Evolutionary conservation across 2,888 invertebrate genomes (phyloP).

Genomic region (Diaphora mendica): DNA sequence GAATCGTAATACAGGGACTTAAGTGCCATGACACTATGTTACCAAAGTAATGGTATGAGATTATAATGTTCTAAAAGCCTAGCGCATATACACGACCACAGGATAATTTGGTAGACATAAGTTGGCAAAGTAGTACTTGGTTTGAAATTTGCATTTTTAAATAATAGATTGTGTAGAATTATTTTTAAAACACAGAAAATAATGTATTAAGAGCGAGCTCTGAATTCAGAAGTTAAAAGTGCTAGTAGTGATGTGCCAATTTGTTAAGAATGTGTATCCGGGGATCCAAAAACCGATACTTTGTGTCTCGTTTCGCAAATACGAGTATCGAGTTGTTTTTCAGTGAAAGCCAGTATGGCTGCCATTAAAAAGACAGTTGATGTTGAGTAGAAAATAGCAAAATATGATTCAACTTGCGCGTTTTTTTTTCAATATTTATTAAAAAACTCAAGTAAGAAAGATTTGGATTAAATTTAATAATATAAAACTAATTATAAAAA

Average conservation of each 20-base stretch:
- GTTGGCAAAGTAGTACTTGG: neutral
- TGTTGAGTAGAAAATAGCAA: neutral
- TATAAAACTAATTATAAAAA: neutral
- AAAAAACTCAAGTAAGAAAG: too few species aligned
- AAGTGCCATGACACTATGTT: constrained; percentile 81
- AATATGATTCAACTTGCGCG: neutral
- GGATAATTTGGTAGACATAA: neutral
- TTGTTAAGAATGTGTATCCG: neutral
- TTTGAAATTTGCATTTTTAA: neutral
- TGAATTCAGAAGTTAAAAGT: neutral
- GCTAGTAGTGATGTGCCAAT: neutral
- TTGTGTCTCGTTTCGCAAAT: neutral
- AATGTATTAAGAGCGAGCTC: neutral
- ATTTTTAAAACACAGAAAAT: neutral
- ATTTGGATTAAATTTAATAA: too few species aligned
- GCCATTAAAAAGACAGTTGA: neutral
- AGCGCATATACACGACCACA: constrained; percentile 47
- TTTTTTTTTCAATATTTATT: too few species aligned
- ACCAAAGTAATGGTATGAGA: constrained; percentile 81
- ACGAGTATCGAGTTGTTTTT: neutral
- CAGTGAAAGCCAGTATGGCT: too few species aligned
- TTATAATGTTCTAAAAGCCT: constrained; percentile 61
- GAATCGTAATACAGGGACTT: constrained; percentile 55
- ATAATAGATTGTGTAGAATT: neutral
- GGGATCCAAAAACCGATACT: neutral